Evolutionary conservation across 2,797 vertebrate species (phyloP), one percentile per base, ranked within the genome.

Genomic region (Eulemur coronatus): DNA sequence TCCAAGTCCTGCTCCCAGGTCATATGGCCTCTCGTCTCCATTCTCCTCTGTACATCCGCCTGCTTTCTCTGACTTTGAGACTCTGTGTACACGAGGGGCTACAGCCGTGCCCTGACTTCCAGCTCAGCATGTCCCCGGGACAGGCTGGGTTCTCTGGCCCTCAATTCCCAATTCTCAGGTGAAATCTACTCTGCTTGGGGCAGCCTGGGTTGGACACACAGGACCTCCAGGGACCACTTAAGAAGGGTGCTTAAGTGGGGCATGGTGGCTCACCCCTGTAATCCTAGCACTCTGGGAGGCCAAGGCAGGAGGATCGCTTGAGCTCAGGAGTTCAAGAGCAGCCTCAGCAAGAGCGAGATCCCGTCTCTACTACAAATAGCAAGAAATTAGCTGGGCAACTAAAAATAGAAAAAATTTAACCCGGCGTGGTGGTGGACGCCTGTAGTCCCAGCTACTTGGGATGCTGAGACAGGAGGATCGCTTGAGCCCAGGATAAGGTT

Each of bases 381-480:
- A 57, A 57, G 22, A 24, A 57, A 57, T 57, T 24, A 57, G 55
- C 8, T 10, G 55, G 55, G 55, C 55, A 24, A 24, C 55, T 24
- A 43, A 57, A 57, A 57, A 26, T 57, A 55, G 22, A 57, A 57
- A 57, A 57, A 57, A 26, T 0, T 57, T 57, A 57, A 9, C 9
- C 24, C 0, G 9, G 3, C 9, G 8, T 26, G 55, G 55, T 26
- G 24, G 55, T 9, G 3, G 8, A 26, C 9, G 9, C 55, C 55
- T 57, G 9, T 57, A 57, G 22, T 26, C 9, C 24, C 22, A 57
- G 55, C 55, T 57, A 26, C 55, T 57, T 26, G 22, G 22, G 9
- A 57, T 24, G 9, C 55, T 57, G 55, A 57, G 55, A 9, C 55
- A 24, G 55, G 22, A 26, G 55, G 55, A 57, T 57, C 3, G 9